Evolutionary conservation across 1,140 invertebrate genomes (phyloP).

Genomic region (Wiebesia pumilae): DNA sequence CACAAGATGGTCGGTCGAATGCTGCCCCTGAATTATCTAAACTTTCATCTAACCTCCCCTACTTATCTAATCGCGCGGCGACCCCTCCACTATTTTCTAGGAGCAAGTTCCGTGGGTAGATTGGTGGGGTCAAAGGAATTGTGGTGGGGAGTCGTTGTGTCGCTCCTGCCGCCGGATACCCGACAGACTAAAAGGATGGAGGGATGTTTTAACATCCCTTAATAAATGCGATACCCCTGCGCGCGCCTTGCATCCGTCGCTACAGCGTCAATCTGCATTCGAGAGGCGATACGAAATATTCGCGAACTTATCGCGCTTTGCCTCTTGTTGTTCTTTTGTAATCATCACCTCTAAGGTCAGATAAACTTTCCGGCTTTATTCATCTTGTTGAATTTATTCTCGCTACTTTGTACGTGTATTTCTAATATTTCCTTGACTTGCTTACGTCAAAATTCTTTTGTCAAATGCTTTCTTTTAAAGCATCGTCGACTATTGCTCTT

Average conservation of each 20-base stretch:
- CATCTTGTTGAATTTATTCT: background rate
- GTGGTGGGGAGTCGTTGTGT: slow-evolving; percentile 56
- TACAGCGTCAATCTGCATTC: background rate
- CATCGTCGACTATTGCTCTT: no score
- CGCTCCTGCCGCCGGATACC: background rate
- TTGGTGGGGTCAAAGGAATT: slow-evolving; percentile 51
- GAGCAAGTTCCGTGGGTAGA: slow-evolving; percentile 62
- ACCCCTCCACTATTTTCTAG: slow-evolving; percentile 66
- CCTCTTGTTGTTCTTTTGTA: background rate
- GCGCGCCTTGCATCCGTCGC: background rate
- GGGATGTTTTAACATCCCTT: slow-evolving; percentile 62
- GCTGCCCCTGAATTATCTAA: slow-evolving; percentile 63
- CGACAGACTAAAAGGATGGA: slow-evolving; percentile 30
- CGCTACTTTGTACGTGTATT: background rate
- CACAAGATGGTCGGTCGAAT: slow-evolving; percentile 7
- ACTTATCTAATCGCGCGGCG: slow-evolving; percentile 66
- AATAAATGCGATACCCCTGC: slow-evolving; percentile 60
- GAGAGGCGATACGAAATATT: background rate
- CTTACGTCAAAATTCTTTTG: no score
- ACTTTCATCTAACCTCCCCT: slow-evolving; percentile 71
- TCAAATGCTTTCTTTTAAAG: no score
- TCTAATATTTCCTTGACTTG: no score
- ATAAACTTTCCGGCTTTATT: background rate
- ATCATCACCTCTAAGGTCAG: background rate
- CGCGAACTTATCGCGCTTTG: background rate